A percentile compares a stretch with the other conserved stretches of the same genome.
Conservation (phyloP, 2,797 vertebrate species). For the Hoplostethus mediterraneus region DNA sequence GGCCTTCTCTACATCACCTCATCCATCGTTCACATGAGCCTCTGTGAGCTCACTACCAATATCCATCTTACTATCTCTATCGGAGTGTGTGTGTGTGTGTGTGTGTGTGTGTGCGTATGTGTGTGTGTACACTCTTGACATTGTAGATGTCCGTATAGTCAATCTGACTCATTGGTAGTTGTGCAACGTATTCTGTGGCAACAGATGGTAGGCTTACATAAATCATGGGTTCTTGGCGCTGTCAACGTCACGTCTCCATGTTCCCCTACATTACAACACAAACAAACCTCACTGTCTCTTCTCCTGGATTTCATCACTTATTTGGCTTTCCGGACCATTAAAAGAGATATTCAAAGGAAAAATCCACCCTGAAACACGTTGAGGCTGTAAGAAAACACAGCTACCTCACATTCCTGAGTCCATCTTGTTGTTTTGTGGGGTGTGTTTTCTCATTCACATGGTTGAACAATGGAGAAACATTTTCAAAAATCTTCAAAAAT, state of each 20-base stretch:
- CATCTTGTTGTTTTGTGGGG: too few species aligned
- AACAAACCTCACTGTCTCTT: slow-evolving; percentile 58
- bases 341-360: slow-evolving; percentile 15
- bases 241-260: slow-evolving; percentile 63
- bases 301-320: not conserved
- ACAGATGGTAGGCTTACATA: slow-evolving; percentile 79
- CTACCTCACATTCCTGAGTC: not conserved
- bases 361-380: not conserved
- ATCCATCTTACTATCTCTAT: slow-evolving; percentile 49
- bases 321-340: slow-evolving; percentile 43
- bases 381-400: too few species aligned
- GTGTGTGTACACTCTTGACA: slow-evolving; percentile 20
- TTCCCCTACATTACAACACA: slow-evolving; percentile 66
- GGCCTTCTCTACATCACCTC: slow-evolving; percentile 71
- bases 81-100: slow-evolving; percentile 21
- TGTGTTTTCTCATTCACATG: not conserved
- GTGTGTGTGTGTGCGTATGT: not conserved
- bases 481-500: too few species aligned
- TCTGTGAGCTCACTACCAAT: slow-evolving; percentile 46
- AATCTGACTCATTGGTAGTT: slow-evolving; percentile 67
- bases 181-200: slow-evolving; percentile 70
- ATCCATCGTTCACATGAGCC: slow-evolving; percentile 79
- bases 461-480: too few species aligned
- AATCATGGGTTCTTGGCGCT: slow-evolving; percentile 73
- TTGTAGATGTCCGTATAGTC: slow-evolving; percentile 61